Percentiles rank a stretch among this genome's conserved stretches.
These are phyloP conservation scores for Epinephelus malabaricus DNA, from an alignment of 2,797 vertebrate genomes.

Conservation along the genomic window DNA sequence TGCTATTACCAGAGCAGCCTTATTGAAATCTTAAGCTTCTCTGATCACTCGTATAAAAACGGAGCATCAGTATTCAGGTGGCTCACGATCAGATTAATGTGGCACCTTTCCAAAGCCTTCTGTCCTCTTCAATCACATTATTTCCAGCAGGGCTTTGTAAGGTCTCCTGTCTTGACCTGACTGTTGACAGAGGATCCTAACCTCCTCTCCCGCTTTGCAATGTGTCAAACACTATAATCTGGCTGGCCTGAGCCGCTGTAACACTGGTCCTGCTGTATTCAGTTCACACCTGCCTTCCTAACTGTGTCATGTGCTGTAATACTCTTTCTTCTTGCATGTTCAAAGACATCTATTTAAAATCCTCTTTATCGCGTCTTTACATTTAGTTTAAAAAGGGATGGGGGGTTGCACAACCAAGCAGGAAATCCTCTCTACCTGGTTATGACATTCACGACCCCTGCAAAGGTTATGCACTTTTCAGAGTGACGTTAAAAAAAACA, in stretches of 20 bases:
- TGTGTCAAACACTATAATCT: conserved; percentile 52
- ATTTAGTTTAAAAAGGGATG: neutral
- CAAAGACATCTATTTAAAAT: conserved; percentile 57
- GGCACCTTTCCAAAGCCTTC: conserved; percentile 42
- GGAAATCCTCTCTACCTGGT: conserved; percentile 27
- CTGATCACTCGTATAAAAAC: conserved; percentile 40
- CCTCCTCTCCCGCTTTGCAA: conserved; percentile 52
- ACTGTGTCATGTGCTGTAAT: conserved; percentile 56
- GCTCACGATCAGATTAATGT: conserved; percentile 47
- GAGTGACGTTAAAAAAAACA: neutral
- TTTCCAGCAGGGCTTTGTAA: conserved; percentile 29
- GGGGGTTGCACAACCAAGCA: neutral
- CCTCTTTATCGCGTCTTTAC: conserved; percentile 44
- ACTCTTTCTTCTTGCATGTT: conserved; percentile 36
- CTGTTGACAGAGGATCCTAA: conserved; percentile 59
- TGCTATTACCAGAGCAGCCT: conserved; percentile 10
- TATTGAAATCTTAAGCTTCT: conserved; percentile 40
- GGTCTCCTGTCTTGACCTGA: conserved; percentile 51
- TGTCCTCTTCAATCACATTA: conserved; percentile 53
- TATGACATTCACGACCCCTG: conserved; percentile 44
- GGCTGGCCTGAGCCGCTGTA: conserved; percentile 24
- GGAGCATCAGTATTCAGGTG: conserved; percentile 53
- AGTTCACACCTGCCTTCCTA: conserved; percentile 71
- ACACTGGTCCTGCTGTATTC: conserved; percentile 59
- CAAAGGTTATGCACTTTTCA: conserved; percentile 46